phyloP scores from a whole-genome alignment of 2,113 vertebrate genomes.

The Onychorhynchus coronatus region DNA sequence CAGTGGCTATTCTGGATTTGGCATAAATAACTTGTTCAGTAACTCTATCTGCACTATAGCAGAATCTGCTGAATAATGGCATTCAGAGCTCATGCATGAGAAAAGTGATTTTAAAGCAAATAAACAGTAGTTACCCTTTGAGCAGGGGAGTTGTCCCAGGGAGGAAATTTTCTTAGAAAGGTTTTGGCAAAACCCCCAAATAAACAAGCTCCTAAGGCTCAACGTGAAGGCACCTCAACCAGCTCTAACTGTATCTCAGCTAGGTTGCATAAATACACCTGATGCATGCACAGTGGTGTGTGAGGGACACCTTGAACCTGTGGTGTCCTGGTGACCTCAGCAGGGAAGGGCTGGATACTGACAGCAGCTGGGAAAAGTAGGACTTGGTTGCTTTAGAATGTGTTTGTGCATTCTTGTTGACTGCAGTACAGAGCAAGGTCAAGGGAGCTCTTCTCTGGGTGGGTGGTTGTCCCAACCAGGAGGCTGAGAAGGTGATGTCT shows the following conservation, averaged over 20 bases:
- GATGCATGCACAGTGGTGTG: accelerated
- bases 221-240: not conserved
- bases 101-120: not conserved
- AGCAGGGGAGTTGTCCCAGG: not conserved
- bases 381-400: not conserved
- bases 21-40: conserved; percentile 3
- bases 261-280: not conserved
- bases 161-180: not conserved
- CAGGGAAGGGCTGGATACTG: not conserved
- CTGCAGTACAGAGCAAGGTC: not conserved
- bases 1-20: not conserved
- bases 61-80: not conserved
- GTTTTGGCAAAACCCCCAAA: not conserved
- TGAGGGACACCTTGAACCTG: not conserved
- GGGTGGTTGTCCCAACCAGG: not conserved
- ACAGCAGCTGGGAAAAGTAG: not conserved
- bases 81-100: not conserved
- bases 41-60: not conserved
- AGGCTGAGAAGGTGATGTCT: not conserved
- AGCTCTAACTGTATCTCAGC: not conserved
- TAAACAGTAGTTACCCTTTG: not conserved
- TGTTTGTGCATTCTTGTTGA: not conserved
- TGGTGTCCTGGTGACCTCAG: not conserved
- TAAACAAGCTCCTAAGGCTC: not conserved
- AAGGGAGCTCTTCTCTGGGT: not conserved